Percentiles rank a stretch among this genome's conserved stretches.
Conservation (phyloP, 2,888 invertebrate species). For the Nematopogon swammerdamellus region DNA sequence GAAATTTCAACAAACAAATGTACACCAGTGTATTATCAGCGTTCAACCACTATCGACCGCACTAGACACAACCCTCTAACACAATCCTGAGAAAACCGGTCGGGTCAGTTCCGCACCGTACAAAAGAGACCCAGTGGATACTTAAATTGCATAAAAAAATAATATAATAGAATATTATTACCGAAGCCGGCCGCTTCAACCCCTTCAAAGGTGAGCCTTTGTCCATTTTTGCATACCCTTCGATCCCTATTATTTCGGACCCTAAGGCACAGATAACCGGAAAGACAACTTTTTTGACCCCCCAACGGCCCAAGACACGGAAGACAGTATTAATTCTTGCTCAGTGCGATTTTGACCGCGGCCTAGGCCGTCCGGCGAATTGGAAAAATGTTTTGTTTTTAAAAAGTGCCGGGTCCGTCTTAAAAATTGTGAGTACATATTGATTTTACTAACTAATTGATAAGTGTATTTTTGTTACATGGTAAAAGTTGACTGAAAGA, state of each 20-base stretch:
- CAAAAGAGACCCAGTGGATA: slow-evolving; percentile 49
- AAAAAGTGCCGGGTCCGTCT: slow-evolving; percentile 3
- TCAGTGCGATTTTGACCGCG: slow-evolving; percentile 42
- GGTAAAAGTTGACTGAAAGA: no score
- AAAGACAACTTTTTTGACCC: slow-evolving; percentile 54
- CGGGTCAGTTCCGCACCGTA: slow-evolving; percentile 49
- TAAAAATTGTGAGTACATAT: no score
- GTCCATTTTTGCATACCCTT: slow-evolving; percentile 49
- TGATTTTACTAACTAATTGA: no score
- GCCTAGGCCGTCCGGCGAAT: slow-evolving; percentile 2
- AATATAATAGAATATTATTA: background rate
- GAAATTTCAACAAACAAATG: no score
- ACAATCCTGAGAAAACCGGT: slow-evolving; percentile 33
- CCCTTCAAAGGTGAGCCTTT: slow-evolving; percentile 28
- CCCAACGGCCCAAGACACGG: slow-evolving; percentile 15
- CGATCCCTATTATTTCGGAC: slow-evolving; percentile 26
- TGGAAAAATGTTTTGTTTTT: slow-evolving; percentile 2
- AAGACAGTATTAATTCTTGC: slow-evolving; percentile 25
- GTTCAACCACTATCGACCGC: background rate
- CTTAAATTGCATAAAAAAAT: slow-evolving; percentile 38
- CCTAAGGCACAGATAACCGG: slow-evolving; percentile 47
- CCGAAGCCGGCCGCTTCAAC: background rate
- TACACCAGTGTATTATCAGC: background rate
- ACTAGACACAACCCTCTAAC: background rate
- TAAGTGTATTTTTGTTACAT: no score